phyloP scores from a whole-genome alignment of 2,113 vertebrate genomes.

The Gorsachius goisagi region DNA sequence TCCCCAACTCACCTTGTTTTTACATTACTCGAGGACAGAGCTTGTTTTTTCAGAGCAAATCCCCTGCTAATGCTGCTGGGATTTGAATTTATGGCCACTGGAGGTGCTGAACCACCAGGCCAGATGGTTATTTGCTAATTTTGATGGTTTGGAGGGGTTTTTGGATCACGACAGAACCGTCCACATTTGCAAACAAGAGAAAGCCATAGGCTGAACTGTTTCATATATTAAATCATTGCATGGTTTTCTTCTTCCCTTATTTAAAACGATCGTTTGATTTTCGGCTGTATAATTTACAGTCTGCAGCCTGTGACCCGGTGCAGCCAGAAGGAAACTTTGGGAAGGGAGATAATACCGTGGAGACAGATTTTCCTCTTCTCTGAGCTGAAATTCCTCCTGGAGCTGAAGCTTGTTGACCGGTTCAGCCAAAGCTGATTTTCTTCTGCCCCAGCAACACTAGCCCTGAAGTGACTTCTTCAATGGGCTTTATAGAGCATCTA shows the following conservation, averaged over 20 bases:
- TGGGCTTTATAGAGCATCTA: neutral
- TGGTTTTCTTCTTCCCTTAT: slow-evolving; percentile 19
- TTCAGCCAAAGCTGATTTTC: neutral
- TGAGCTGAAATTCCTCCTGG: neutral
- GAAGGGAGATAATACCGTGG: neutral
- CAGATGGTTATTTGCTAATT: slow-evolving; percentile 60
- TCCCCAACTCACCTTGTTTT: slow-evolving; percentile 42
- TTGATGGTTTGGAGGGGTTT: neutral
- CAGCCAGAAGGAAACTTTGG: slow-evolving; percentile 6
- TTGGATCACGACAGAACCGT: neutral
- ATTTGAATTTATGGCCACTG: slow-evolving; percentile 39
- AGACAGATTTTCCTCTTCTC: neutral
- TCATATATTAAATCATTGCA: neutral
- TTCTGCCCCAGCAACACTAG: neutral
- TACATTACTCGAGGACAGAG: neutral
- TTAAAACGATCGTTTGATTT: neutral
- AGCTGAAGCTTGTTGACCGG: neutral
- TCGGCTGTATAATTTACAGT: neutral
- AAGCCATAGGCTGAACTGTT: neutral
- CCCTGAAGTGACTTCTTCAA: neutral
- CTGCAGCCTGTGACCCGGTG: neutral
- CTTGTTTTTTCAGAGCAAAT: slow-evolving; percentile 11
- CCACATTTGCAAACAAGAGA: neutral
- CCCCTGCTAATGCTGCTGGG: slow-evolving; percentile 9
- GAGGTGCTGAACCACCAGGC: slow-evolving; percentile 51